These are phyloP conservation scores for Labroides dimidiatus DNA, from an alignment of 2,797 vertebrate species.

Conservation along the genomic window DNA sequence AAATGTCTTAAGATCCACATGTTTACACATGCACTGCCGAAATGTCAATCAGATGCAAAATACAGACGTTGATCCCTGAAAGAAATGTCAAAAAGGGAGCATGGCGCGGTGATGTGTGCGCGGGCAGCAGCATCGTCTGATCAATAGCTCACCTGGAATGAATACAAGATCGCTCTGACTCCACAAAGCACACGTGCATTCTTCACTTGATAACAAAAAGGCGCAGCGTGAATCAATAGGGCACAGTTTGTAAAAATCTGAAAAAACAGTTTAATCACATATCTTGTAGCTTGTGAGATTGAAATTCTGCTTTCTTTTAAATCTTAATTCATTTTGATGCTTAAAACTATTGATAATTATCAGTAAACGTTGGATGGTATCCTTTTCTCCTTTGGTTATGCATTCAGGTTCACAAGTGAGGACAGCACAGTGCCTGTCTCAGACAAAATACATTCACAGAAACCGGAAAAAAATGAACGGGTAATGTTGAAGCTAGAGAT, in stretches of 20 bases:
- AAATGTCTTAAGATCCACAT: slow-evolving; percentile 72
- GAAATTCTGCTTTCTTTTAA: too few species aligned
- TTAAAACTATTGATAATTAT: too few species aligned
- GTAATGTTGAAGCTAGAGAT: not conserved
- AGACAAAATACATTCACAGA: too few species aligned
- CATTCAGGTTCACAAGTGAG: too few species aligned
- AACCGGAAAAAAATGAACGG: too few species aligned
- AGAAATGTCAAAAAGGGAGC: slow-evolving; percentile 74
- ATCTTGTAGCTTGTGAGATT: not conserved
- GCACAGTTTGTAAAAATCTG: slow-evolving; percentile 24
- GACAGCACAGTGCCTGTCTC: too few species aligned
- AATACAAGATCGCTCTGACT: slow-evolving; percentile 50
- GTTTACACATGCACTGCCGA: slow-evolving; percentile 75
- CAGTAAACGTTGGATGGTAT: too few species aligned
- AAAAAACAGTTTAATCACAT: slow-evolving; percentile 14
- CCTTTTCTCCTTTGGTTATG: too few species aligned
- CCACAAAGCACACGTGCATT: slow-evolving; percentile 33
- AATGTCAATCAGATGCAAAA: slow-evolving; percentile 84
- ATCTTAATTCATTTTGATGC: too few species aligned
- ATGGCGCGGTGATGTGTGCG: slow-evolving; percentile 38
- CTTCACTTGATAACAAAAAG: slow-evolving; percentile 30
- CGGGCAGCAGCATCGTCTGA: slow-evolving; percentile 32
- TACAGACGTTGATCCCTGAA: slow-evolving; percentile 63
- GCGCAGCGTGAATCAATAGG: slow-evolving; percentile 28
- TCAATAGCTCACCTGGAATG: slow-evolving; percentile 73